Evolutionary conservation across 2,888 invertebrate genomes (phyloP).

Genomic region (Ichneumoninae sp.): DNA sequence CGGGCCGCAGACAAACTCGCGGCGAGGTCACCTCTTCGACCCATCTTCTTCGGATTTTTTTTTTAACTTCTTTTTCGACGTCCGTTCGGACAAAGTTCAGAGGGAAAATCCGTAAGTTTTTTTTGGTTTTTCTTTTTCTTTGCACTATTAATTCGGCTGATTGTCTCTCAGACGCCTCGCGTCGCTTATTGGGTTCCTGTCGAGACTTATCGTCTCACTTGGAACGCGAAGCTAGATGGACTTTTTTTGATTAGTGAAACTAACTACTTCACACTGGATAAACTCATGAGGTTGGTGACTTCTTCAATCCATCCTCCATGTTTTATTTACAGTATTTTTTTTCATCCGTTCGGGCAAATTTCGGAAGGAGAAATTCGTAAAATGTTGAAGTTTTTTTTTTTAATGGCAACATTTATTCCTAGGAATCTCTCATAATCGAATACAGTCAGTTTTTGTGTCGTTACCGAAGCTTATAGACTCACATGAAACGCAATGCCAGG

Average conservation of each 20-base stretch:
- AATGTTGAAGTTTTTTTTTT: constrained; percentile 5
- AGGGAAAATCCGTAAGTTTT: neutral
- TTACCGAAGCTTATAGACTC: neutral
- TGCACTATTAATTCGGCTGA: neutral
- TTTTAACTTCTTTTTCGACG: neutral
- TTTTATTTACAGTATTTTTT: neutral
- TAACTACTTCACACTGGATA: neutral
- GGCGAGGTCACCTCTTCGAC: neutral
- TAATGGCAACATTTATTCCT: neutral
- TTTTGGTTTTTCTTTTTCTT: too few relatives aligned
- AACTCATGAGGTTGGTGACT: neutral
- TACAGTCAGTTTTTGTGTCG: too few relatives aligned
- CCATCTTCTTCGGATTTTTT: neutral
- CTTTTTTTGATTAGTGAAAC: neutral
- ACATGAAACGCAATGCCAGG: neutral
- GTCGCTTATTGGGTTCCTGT: too few relatives aligned
- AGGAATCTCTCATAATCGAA: neutral
- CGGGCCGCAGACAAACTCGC: neutral
- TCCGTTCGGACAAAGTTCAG: neutral
- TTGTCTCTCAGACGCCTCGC: neutral
- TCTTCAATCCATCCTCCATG: neutral
- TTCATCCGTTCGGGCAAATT: neutral
- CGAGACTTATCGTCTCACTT: neutral
- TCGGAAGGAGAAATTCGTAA: neutral
- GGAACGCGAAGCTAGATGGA: constrained; percentile 1